Evolutionary conservation across 2,113 vertebrate genomes (phyloP), one percentile per base, ranked within the genome.

Genomic region (Hipposideros armiger): DNA sequence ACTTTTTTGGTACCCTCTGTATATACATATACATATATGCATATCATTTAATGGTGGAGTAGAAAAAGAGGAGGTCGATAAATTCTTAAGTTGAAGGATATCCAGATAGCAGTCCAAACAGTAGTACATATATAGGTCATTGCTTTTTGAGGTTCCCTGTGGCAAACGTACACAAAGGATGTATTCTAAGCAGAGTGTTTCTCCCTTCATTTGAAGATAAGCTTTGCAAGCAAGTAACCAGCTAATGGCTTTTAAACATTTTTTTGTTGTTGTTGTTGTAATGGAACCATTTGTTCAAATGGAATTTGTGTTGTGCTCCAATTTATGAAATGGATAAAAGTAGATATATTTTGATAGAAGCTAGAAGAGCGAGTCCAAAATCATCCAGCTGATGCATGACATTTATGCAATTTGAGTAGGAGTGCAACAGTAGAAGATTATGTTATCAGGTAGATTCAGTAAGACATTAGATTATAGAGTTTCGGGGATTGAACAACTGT

Each of bases 141-240:
- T 70, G 52, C 20, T 81, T 84, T 47, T n/a, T 32, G 28, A 60
- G 22, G 32, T 52, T 47, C 8, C 3, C 28, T 42, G 45, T 95
- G 62, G 83, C 30, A 87, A 92, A 95, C 19, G 14, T 60, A 40
- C 17, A 82, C 10, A 92, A n/a, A 84, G 4, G 86, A 56, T 47
- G 58, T 50, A 52, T 76, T 74, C 54, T 56, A 73, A 76, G 47
- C 30, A 56, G 19, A 64, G 67, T 62, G 84, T 83, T 80, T 81
- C 73, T 11, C 3, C 20, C 14, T 92, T 96, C n/a, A 28, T 11
- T 62, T 66, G 26, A 54, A 54, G 14, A 42, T 50, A 82, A 72
- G 4, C 30, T 94, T 78, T 85, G 5, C 11, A 88, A 73, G 5
- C 72, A 88, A 73, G 3, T 64, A 15, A 20, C 26, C 58, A 45